Conservation (phyloP, 2,113 vertebrate species). For the Dipodomys merriami region DNA sequence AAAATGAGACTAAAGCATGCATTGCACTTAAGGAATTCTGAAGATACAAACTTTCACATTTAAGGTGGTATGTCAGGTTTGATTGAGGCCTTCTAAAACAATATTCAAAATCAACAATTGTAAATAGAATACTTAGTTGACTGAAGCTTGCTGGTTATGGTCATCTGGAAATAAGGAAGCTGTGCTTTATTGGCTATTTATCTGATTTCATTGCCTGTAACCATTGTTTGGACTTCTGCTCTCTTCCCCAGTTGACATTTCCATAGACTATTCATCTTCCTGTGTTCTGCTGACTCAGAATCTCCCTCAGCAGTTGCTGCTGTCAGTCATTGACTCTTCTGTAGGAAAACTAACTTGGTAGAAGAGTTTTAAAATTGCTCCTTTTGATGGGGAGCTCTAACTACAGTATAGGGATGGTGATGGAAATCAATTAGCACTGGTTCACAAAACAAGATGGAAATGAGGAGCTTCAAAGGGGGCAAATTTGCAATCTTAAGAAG, state of each 20-base stretch:
- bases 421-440: not conserved
- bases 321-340: constrained; percentile 50
- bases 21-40: not conserved
- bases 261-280: constrained; percentile 10
- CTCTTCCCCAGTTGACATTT: not conserved
- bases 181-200: not conserved
- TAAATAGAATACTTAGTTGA: not conserved
- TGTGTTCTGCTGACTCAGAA: constrained; percentile 42
- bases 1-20: not conserved
- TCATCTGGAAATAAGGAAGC: not conserved
- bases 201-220: not conserved
- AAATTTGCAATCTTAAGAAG: not conserved
- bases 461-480: not conserved
- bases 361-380: not conserved
- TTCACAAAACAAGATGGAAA: not conserved
- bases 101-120: constrained; percentile 10
- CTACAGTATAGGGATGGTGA: not conserved
- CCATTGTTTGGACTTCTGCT: constrained; percentile 2
- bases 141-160: not conserved
- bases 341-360: constrained; percentile 62
- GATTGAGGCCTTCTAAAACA: not conserved
- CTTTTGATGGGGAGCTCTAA: not conserved
- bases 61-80: not conserved
- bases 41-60: not conserved
- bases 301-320: constrained; percentile 36